These are phyloP conservation scores for Pionites leucogaster DNA, from an alignment of 2,113 vertebrate species.

Conservation along the genomic window DNA sequence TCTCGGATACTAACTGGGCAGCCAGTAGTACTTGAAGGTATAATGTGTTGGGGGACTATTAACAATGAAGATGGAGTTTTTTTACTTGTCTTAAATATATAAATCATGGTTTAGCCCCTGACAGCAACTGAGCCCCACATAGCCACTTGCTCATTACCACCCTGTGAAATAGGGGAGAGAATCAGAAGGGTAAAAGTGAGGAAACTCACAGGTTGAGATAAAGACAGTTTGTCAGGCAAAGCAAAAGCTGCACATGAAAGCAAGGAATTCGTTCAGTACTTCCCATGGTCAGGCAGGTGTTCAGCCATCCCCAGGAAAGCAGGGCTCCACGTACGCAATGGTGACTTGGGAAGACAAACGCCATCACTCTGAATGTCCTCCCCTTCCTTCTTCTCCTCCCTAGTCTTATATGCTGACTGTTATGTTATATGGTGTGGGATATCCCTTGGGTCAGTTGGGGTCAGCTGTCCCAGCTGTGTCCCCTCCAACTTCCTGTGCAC, in stretches of 20 bases:
- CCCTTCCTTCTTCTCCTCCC: background rate
- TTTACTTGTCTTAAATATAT: background rate
- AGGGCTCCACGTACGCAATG: rapidly evolving
- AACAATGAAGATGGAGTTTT: background rate
- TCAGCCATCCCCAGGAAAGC: background rate
- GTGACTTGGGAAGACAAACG: background rate
- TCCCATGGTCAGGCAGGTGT: background rate
- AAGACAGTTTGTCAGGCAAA: background rate
- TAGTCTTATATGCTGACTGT: background rate
- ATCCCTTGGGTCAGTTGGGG: background rate
- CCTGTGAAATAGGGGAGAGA: background rate
- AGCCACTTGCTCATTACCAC: background rate
- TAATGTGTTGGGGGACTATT: background rate
- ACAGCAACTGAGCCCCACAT: background rate
- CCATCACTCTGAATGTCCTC: background rate
- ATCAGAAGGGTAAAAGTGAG: background rate
- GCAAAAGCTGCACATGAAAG: background rate
- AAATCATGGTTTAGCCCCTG: background rate
- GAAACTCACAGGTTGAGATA: background rate
- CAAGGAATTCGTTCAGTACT: background rate
- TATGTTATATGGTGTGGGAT: background rate
- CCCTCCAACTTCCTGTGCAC: background rate
- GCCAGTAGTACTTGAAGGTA: background rate
- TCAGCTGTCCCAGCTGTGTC: background rate
- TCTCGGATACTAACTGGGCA: background rate